phyloP scores from a whole-genome alignment of 2,113 vertebrate genomes.

The Actenoides lindsayi region DNA sequence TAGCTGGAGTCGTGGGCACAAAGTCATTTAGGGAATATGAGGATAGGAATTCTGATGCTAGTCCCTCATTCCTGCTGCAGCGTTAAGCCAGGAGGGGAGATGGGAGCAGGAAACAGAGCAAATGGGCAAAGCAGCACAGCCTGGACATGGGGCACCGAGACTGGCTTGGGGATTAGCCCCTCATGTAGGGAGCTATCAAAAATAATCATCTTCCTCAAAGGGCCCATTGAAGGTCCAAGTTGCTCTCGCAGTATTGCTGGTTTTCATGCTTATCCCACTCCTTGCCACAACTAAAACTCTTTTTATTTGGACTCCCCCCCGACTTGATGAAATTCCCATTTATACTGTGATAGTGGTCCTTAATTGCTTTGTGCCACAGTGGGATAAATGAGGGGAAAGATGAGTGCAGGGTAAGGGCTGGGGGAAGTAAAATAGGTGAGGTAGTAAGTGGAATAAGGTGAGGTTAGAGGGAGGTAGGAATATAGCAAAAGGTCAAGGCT shows the following conservation, averaged over 20 bases:
- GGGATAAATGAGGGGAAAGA: background rate
- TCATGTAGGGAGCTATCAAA: background rate
- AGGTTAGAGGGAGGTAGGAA: background rate
- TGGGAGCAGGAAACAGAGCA: background rate
- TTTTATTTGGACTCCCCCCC: background rate
- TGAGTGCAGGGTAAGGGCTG: background rate
- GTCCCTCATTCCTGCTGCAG: background rate
- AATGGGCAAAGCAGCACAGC: background rate
- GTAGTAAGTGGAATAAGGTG: background rate
- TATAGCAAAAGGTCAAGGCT: background rate
- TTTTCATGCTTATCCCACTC: background rate
- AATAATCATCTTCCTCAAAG: background rate
- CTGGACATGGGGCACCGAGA: fast-evolving
- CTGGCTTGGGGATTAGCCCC: background rate
- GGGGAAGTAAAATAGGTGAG: background rate
- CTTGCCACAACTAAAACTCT: background rate
- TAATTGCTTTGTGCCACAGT: background rate
- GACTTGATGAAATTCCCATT: background rate
- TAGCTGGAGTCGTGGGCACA: background rate
- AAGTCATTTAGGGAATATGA: background rate
- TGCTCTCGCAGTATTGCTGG: background rate
- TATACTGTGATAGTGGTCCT: background rate
- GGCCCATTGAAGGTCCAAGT: background rate
- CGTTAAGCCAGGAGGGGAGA: background rate
- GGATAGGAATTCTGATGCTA: background rate